Conservation (phyloP, 2,888 invertebrate species). For the Drosophila subsilvestris region DNA sequence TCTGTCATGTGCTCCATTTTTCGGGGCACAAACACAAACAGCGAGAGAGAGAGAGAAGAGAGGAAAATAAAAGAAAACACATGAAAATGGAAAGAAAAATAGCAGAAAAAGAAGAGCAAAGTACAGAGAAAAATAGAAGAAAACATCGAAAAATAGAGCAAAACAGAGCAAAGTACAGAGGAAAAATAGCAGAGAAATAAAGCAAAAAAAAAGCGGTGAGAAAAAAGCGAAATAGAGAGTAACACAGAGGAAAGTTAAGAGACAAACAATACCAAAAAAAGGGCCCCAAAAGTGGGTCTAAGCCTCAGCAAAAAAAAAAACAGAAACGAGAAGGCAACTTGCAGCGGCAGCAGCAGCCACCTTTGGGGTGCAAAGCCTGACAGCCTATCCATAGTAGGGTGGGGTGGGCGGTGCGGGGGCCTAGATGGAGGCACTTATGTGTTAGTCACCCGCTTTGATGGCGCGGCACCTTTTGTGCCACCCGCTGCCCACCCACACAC, state of each 20-base stretch:
- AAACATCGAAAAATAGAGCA: background rate
- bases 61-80: conserved; percentile 20
- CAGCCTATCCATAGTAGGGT: conserved; percentile 25
- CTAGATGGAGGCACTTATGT: conserved; percentile 48
- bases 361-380: conserved; percentile 62
- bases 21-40: conserved; percentile 47
- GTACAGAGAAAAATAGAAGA: conserved; percentile 54
- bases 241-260: background rate
- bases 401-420: background rate
- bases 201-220: conserved; percentile 32
- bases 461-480: conserved; percentile 68
- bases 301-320: background rate
- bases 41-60: conserved; percentile 47
- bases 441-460: conserved; percentile 22
- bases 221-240: conserved; percentile 36
- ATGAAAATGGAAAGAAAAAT: conserved; percentile 55
- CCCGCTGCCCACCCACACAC: conserved; percentile 38
- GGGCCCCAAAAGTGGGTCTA: background rate
- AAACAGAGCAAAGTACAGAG: background rate
- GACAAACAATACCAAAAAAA: background rate
- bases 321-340: conserved; percentile 40
- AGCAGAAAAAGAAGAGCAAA: conserved; percentile 50
- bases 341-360: conserved; percentile 46
- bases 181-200: conserved; percentile 18
- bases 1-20: conserved; percentile 74